These are phyloP conservation scores for Anorthoa munda DNA, from an alignment of 2,888 invertebrate species.

Conservation along the genomic window DNA sequence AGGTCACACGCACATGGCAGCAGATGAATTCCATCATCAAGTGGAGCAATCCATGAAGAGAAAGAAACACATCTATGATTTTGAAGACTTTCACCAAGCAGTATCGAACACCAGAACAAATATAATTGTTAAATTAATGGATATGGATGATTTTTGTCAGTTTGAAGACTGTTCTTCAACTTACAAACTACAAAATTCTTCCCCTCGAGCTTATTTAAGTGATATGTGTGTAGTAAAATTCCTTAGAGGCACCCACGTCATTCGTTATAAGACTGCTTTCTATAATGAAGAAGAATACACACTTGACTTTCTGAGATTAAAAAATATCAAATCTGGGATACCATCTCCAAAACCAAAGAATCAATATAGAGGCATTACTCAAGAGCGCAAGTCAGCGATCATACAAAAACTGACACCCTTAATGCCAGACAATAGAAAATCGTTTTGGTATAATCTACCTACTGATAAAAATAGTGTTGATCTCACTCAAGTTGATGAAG, in stretches of 20 bases:
- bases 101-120: too few relatives aligned
- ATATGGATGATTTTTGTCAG: background rate
- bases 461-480: too few relatives aligned
- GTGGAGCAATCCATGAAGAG: conserved; percentile 12
- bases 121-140: too few relatives aligned
- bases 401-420: conserved; percentile 12
- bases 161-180: conserved; percentile 5
- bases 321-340: conserved; percentile 14
- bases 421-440: background rate
- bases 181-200: conserved; percentile 12
- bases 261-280: conserved; percentile 5
- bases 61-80: background rate
- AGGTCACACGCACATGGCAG: background rate
- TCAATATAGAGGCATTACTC: conserved; percentile 6
- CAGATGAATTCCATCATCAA: background rate
- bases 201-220: background rate
- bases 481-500: too few relatives aligned
- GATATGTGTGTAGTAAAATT: conserved; percentile 5
- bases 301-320: conserved; percentile 3
- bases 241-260: background rate
- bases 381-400: conserved; percentile 11
- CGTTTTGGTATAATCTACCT: background rate
- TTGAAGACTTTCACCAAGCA: too few relatives aligned
- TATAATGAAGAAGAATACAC: conserved; percentile 3
- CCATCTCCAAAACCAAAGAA: conserved; percentile 7